phyloP scores from a whole-genome alignment of 2,888 invertebrate genomes.

The Sesia apiformis region DNA sequence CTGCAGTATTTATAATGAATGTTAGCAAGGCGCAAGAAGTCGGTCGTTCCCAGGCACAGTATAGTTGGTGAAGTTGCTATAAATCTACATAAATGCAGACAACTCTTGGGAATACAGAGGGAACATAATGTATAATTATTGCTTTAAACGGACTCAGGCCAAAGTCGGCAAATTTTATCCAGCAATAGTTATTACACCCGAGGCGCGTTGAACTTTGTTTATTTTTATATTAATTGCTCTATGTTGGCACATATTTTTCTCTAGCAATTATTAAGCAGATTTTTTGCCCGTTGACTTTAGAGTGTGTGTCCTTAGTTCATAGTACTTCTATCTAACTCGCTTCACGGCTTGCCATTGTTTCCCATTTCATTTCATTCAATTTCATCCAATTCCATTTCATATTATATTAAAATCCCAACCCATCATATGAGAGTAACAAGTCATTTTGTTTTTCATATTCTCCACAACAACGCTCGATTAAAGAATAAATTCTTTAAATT shows the following conservation, averaged over 20 bases:
- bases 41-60: not conserved
- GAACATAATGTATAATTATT: conserved; percentile 45
- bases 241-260: not conserved
- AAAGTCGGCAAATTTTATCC: conserved; percentile 22
- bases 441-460: too few species aligned
- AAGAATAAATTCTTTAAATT: too few species aligned
- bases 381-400: too few species aligned
- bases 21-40: not conserved
- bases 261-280: too few species aligned
- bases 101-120: conserved; percentile 25
- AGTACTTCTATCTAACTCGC: too few species aligned
- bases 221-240: not conserved
- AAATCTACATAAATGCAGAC: conserved; percentile 48
- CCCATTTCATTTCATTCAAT: too few species aligned
- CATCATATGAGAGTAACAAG: too few species aligned
- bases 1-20: not conserved
- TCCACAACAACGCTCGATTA: too few species aligned
- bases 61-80: conserved; percentile 20
- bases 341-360: too few species aligned
- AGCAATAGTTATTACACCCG: conserved; percentile 22
- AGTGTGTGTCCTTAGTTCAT: too few species aligned
- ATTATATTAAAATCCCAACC: too few species aligned
- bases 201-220: not conserved
- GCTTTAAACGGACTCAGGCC: conserved; percentile 25
- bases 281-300: too few species aligned